Evolutionary conservation across 1,140 invertebrate species (phyloP).

Genomic region (Phymastichus coffea): DNA sequence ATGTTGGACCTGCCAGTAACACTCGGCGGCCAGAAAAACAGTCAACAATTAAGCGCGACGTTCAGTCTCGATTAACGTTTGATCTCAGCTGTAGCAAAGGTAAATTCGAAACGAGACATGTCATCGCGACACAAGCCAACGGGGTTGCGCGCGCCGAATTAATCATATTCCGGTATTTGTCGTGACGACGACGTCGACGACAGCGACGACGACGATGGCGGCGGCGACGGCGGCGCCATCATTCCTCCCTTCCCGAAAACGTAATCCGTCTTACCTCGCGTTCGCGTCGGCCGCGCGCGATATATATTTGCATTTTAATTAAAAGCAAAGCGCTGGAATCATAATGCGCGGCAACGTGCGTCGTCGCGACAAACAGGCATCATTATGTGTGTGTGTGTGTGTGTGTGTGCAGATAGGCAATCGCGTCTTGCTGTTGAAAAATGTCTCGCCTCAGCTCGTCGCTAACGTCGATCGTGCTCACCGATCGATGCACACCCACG

Average conservation of each 20-base stretch:
- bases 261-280: slow-evolving; percentile 58
- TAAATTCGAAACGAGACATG: not conserved
- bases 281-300: slow-evolving; percentile 37
- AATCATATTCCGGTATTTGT: slow-evolving; percentile 59
- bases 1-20: not conserved
- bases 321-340: slow-evolving; percentile 63
- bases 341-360: slow-evolving; percentile 61
- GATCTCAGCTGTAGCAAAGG: not conserved
- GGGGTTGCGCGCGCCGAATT: slow-evolving; percentile 55
- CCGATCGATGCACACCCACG: no score
- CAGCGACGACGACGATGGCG: no score
- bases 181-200: slow-evolving; percentile 54
- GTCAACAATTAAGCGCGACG: no score
- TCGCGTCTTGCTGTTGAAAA: no score
- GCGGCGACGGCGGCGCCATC: no score
- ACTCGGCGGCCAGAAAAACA: not conserved
- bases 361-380: slow-evolving; percentile 43
- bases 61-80: no score
- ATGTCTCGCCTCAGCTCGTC: not conserved
- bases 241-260: no score
- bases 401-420: no score
- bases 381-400: slow-evolving; percentile 42
- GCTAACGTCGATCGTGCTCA: no score
- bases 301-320: slow-evolving; percentile 68
- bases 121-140: slow-evolving; percentile 36